Evolutionary conservation across 2,888 invertebrate species (phyloP), one percentile per base, ranked within the genome.

Genomic region (Melikaiella ostensackeni): DNA sequence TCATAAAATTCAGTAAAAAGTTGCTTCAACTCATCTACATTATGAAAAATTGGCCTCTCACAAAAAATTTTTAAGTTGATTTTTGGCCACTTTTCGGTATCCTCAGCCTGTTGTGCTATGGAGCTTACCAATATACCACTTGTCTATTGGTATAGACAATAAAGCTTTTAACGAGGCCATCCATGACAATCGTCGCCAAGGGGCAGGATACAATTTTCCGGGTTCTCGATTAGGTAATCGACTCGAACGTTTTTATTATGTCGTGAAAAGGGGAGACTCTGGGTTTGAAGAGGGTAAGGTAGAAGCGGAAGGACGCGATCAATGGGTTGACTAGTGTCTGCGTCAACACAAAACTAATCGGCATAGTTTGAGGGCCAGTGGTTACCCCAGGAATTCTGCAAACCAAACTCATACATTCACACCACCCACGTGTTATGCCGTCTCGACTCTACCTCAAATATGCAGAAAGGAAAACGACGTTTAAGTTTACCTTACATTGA

Each of bases 311-410:
- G 46, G 13, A 46, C 42, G 9, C 70, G 76, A 74, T 76, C 59
- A 74, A 76, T 76, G 62, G 62, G 42, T 75, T 61, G 70, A 80
- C 64, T 66, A 30, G 30, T 30, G 30, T 3, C 30, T 30, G 73
- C 84, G 81, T 84, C 81, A 81, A 84, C 77, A 82, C 78, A 82
- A 85, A 83, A 86, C 84, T 84, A 86, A 86, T 87, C 84, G 84
- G 82, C 87, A 87, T 87, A 86, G 87, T 85, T 86, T 82, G 84
- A 81, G 82, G 81, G 84, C 81, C 83, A 79, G 87, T 73, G 87
- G 86, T 87, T 84, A 83, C 83, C 83, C 79, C 78, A 83, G 83
- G 84, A 85, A 86, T 85, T 80, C 83, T 46, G 9, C 19, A 46
- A 70, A 46, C 70, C 27, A 50, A 70, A n/a, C 30, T 70, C 50